A percentile compares a stretch with the other conserved stretches of the same genome.
These are phyloP conservation scores for Telmatochromis sp. DNA, from an alignment of 2,113 vertebrate species.

Conservation along the genomic window DNA sequence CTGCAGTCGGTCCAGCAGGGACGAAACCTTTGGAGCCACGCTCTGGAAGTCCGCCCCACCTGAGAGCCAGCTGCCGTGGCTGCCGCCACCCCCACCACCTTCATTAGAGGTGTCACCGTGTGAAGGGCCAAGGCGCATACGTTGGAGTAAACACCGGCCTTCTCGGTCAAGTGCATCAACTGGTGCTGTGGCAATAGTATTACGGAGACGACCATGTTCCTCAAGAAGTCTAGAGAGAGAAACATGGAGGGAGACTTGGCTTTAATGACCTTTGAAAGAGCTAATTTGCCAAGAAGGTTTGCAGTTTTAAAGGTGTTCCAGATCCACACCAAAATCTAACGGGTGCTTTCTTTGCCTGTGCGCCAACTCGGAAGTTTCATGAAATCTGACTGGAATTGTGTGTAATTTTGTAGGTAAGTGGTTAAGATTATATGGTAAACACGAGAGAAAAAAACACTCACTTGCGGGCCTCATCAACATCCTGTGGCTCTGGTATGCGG, in stretches of 20 bases:
- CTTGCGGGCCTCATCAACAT: constrained; percentile 88
- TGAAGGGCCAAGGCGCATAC: constrained; percentile 81
- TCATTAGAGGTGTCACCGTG: constrained; percentile 40
- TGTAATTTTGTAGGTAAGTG: not conserved
- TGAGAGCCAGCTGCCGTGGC: constrained; percentile 88
- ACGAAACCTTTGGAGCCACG: constrained; percentile 89
- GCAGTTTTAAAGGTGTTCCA: not conserved
- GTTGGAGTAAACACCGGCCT: constrained; percentile 88
- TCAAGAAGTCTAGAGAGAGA: constrained; percentile 77
- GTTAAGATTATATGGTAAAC: not conserved
- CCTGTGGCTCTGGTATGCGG: constrained; percentile 84
- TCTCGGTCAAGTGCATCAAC: constrained; percentile 93
- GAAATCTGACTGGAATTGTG: not conserved
- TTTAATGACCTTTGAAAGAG: not conserved
- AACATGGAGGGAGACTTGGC: not conserved
- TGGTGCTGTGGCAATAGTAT: constrained; percentile 90
- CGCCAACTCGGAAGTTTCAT: not conserved
- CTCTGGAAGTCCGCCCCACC: constrained; percentile 96
- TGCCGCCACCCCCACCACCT: constrained; percentile 51
- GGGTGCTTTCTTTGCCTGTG: not conserved
- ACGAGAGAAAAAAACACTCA: not conserved
- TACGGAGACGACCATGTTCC: constrained; percentile 89
- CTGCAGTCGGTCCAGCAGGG: constrained; percentile 91
- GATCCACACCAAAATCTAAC: not conserved
- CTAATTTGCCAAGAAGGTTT: not conserved